Evolutionary conservation across 2,797 vertebrate genomes (phyloP), one percentile per base, ranked within the genome.

Genomic region (Sternarchorhynchus goeldii): DNA sequence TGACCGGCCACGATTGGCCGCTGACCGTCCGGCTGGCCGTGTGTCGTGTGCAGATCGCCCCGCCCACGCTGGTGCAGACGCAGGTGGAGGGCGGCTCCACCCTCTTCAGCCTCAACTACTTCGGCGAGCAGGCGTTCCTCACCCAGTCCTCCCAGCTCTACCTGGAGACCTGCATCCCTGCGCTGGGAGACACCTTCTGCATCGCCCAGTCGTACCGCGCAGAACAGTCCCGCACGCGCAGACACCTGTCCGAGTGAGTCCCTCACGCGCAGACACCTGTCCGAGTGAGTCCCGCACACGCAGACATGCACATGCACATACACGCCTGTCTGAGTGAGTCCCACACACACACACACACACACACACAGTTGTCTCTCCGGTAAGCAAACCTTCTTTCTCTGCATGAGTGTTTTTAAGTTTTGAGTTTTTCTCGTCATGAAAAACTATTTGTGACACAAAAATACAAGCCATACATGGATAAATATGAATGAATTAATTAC

Each of bases 121-220:
- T 45, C 10, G 41, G 41, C 2, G 41, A 45, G 41, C 6, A 45
- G 41, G 41, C 41, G 41, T 45, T 8, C 10, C 41, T 45, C 6
- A 45, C 41, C 41, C 41, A 45, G 41, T 45, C 41, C 6, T 45
- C 41, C 41, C 41, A 99, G 92, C 90, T 99, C 31, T 99, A 99
- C 87, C 90, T 99, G 91, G 97, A 99, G 91, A 99, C 97, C 66
- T 98, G 96, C 91, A 88, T 99, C 34, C 97, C 97, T 0, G 94
- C 97, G 0, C 83, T 99, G 63, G 97, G 97, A 0, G 95, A 99
- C 73, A 94, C 94, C 0, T 99, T 99, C 84, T 96, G 94, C 60
- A 83, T 99, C 0, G 93, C 96, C 0, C 96, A 98, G 91, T 99
- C 97, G 0, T 99, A 99, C 89, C 91, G 96, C 0, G 97, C 97